Evolutionary conservation across 2,888 invertebrate genomes (phyloP), one percentile per base, ranked within the genome.

Genomic region (Lepidocyrtinus sp.): DNA sequence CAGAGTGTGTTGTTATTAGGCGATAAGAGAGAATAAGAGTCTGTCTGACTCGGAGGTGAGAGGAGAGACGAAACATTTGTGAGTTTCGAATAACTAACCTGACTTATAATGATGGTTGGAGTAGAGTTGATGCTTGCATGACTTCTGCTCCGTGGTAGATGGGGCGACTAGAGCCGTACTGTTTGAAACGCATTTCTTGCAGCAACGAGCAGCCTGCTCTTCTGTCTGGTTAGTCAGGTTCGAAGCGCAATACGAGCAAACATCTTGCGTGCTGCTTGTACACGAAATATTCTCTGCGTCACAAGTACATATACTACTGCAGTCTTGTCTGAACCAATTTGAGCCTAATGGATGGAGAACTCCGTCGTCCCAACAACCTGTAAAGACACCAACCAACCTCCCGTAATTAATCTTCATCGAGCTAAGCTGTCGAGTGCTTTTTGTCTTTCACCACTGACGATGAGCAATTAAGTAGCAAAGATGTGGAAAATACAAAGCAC

Each of bases 331-430:
- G 69, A 87, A 85, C 87, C 87, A 87, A 70, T 74, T 85, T 75
- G 85, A 84, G 64, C 83, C 84, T 69, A 76, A 67, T 72, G 82
- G 69, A 82, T 85, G 84, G 65, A 85, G 67, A 22, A 64, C 77
- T 9, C 92, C 93, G 87, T 94, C 93, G 90, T 93, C 93, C 88
- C 92, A 91, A 88, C 96, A 95, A 88, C 92, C 93, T 93, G 89
- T 17, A 86, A 83, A n/a, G 45, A 77, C 75, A 36, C 27, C 21
- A 62, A 17, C 63, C 61, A 68, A 68, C 67, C 63, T 27, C 69
- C 62, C 70, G 22, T 55, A 70, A 73, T 68, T 71, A 69, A 70
- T 75, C 82, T 78, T 62, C 70, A 21, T 50, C 46, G 45, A 64
- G 24, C 0, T 65, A 45, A 22, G 19, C 62, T 50, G 70, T 65